These are phyloP conservation scores for Tautogolabrus adspersus DNA, from an alignment of 2,113 vertebrate species.

Conservation along the genomic window DNA sequence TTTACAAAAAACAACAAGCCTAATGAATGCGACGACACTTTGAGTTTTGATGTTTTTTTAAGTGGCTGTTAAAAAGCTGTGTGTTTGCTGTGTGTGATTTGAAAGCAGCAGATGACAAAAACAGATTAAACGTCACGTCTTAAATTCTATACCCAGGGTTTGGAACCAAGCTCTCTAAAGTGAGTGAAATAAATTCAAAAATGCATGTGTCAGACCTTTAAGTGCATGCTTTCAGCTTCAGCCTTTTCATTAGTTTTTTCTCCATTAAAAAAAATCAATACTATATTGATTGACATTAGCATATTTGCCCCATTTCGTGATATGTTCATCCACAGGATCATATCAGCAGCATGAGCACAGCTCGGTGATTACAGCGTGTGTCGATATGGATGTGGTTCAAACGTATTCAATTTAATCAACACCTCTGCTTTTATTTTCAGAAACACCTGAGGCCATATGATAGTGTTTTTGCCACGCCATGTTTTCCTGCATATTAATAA, in stretches of 20 bases:
- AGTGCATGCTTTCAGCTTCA: slow-evolving; percentile 14
- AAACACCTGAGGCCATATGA: background rate
- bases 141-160: background rate
- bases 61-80: background rate
- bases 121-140: slow-evolving; percentile 1
- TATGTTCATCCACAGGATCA: slow-evolving; percentile 1
- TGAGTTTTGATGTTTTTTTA: too few species aligned
- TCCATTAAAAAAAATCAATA: slow-evolving; percentile 68
- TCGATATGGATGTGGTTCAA: slow-evolving; percentile 22
- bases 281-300: slow-evolving; percentile 42
- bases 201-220: slow-evolving; percentile 4
- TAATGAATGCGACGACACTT: background rate
- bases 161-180: background rate
- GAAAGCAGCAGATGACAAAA: background rate
- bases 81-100: background rate
- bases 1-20: background rate
- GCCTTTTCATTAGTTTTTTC: slow-evolving; percentile 39
- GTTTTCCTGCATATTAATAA: background rate
- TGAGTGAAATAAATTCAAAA: background rate
- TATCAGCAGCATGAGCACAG: background rate
- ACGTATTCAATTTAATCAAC: slow-evolving; percentile 23
- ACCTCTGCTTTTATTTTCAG: slow-evolving; percentile 27
- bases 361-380: slow-evolving; percentile 1
- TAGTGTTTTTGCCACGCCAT: background rate
- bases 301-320: slow-evolving; percentile 38